Conservation (phyloP, 1,140 invertebrate species). For the Zaprionus lachaisei region DNA sequence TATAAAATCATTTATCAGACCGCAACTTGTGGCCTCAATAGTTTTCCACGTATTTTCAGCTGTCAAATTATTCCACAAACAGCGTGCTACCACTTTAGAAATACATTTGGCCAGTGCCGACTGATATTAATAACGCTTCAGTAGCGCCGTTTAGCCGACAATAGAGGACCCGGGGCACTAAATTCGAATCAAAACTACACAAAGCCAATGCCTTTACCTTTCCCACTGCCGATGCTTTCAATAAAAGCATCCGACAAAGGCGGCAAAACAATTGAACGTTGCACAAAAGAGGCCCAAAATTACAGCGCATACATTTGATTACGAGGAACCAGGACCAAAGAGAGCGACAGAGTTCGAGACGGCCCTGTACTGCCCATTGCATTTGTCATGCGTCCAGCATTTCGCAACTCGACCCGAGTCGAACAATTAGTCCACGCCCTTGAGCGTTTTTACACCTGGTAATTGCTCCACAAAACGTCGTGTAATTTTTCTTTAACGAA, state of each 20-base stretch:
- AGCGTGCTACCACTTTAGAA: constrained; percentile 13
- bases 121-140: constrained; percentile 73
- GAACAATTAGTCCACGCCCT: constrained; percentile 79
- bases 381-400: constrained; percentile 62
- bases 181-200: constrained; percentile 4
- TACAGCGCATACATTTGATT: constrained; percentile 65
- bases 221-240: constrained; percentile 54
- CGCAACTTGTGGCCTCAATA: background rate
- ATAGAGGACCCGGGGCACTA: constrained; percentile 13
- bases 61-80: constrained; percentile 44
- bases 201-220: constrained; percentile 7
- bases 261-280: constrained; percentile 59
- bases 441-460: constrained; percentile 75
- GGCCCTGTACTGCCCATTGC: constrained; percentile 31
- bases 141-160: constrained; percentile 56
- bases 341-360: background rate
- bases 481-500: constrained; percentile 80
- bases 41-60: constrained; percentile 38
- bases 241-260: constrained; percentile 77
- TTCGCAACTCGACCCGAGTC: constrained; percentile 52
- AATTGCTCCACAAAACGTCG: constrained; percentile 78
- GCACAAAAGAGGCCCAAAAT: constrained; percentile 70
- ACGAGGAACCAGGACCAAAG: constrained; percentile 33
- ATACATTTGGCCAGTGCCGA: constrained; percentile 36
- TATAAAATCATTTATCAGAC: background rate